Percentiles rank a stretch among this genome's conserved stretches.
phyloP scores from a whole-genome alignment of 2,888 invertebrate species.

The Onchidella celtica region DNA sequence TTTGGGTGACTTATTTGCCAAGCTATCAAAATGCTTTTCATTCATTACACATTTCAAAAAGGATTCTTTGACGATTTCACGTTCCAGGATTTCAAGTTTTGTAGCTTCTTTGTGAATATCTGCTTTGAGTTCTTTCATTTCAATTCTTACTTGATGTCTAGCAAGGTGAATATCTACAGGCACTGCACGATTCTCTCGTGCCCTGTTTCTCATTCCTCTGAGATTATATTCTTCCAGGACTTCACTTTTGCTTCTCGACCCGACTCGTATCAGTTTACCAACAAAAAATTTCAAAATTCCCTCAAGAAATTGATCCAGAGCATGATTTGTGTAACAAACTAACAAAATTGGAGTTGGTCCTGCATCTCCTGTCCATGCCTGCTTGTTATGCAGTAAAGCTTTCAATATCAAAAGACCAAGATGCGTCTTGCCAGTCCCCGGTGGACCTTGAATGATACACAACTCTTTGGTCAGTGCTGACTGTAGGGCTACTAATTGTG shows the following conservation, averaged over 20 bases:
- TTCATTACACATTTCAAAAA: slow-evolving; percentile 57
- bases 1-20: slow-evolving; percentile 11
- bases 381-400: slow-evolving; percentile 84
- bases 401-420: slow-evolving; percentile 88
- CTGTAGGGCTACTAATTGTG: slow-evolving; percentile 73
- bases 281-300: slow-evolving; percentile 71
- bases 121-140: slow-evolving; percentile 56
- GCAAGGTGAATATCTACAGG: slow-evolving; percentile 51
- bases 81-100: slow-evolving; percentile 60
- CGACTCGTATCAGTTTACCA: slow-evolving; percentile 73
- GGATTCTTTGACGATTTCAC: slow-evolving; percentile 65
- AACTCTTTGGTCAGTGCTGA: slow-evolving; percentile 75
- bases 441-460: slow-evolving; percentile 84
- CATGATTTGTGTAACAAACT: slow-evolving; percentile 80
- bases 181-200: slow-evolving; percentile 40
- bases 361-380: slow-evolving; percentile 72
- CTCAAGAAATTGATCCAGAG: slow-evolving; percentile 79
- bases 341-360: slow-evolving; percentile 72
- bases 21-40: background rate
- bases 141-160: slow-evolving; percentile 52
- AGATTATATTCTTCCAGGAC: slow-evolving; percentile 58
- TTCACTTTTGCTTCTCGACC: slow-evolving; percentile 72
- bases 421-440: slow-evolving; percentile 93
- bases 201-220: slow-evolving; percentile 47
- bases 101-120: slow-evolving; percentile 59